Evolutionary conservation across 2,888 invertebrate species (phyloP), one percentile per base, ranked within the genome.

Genomic region (Volucella inanis): DNA sequence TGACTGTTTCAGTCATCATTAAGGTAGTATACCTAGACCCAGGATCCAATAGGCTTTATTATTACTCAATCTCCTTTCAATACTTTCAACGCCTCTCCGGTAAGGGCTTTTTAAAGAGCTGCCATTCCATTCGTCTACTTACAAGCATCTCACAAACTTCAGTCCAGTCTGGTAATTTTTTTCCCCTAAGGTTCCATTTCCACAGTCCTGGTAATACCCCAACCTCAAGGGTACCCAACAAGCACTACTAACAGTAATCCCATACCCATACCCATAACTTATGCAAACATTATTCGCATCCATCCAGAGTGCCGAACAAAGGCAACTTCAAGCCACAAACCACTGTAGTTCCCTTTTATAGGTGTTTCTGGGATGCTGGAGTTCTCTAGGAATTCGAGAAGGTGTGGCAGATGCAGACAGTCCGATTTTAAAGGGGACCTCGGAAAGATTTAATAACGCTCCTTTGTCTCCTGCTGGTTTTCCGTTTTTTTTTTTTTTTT

Each of bases 391-490:
- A 31, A 6, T 31, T 22, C 22, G 15, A 22, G 62, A n/a, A 52
- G 77, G 77, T 45, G 61, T 74, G 55, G 72, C 74, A 79, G 68
- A 68, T 62, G 72, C 38, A 38, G 39, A 49, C 18, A 62, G 54
- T 59, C 74, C 12, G 57, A 49, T 78, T 72, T 62, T 22, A 62
- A 68, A 82, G 54, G 31, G 57, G 74, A 83, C 72, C 72, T 57
- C 72, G 8, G 52, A 68, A 74, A 64, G 68, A 59, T 68, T 68
- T 78, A 72, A 78, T 83, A 83, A 74, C 50, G 41, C 45, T 82
- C 45, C 49, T 72, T 82, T 78, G 78, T 82, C 55, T 72, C 47
- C 59, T 8, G 57, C 12, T 65, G 65, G 18, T 67, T 47, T 52
- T 72, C 61, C 68, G n/a, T 50, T 62, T 50, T 14, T 31, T 47